Evolutionary conservation across 2,797 vertebrate species (phyloP).

Genomic region (Hypotaenidia philippensis): DNA sequence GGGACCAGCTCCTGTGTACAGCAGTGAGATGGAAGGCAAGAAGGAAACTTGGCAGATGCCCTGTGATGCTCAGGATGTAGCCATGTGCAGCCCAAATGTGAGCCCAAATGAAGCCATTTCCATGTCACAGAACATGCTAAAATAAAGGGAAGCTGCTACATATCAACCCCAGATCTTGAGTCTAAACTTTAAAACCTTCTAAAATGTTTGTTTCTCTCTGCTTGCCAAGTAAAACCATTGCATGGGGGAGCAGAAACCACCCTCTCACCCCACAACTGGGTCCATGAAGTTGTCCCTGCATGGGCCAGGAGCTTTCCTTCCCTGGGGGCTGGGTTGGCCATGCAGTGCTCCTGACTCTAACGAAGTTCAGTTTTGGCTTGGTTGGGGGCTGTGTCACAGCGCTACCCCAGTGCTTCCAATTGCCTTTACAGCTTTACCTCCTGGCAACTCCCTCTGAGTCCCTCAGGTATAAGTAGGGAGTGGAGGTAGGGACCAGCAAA

Average conservation of each 20-base stretch:
- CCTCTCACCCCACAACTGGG: too few species aligned
- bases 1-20: fast-evolving
- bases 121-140: background rate
- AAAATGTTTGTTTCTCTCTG: background rate
- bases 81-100: background rate
- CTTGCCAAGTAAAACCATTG: background rate
- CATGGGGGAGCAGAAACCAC: background rate
- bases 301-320: background rate
- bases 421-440: background rate
- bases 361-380: background rate
- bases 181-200: background rate
- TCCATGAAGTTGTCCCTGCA: fast-evolving
- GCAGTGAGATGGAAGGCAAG: background rate
- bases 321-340: background rate
- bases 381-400: background rate
- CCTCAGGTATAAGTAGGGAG: background rate
- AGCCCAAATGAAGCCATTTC: background rate
- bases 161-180: background rate
- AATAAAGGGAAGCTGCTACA: background rate
- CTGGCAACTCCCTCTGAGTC: background rate
- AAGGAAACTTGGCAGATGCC: background rate
- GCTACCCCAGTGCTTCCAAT: background rate
- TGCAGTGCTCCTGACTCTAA: background rate
- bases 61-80: background rate
- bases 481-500: background rate